Conservation (phyloP, 2,113 vertebrate species). For the Quiscalus mexicanus region DNA sequence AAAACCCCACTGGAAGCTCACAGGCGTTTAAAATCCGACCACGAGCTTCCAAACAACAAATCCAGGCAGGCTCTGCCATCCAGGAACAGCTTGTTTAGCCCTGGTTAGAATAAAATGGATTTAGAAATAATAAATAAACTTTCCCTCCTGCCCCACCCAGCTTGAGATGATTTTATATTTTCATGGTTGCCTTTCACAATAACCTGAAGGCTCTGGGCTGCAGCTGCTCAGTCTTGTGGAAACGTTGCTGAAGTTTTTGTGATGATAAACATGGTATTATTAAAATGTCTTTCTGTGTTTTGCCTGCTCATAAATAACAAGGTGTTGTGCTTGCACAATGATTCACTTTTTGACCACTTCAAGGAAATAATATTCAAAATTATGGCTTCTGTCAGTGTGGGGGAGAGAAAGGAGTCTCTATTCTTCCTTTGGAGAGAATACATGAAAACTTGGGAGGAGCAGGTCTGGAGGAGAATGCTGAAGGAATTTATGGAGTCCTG, state of each 20-base stretch:
- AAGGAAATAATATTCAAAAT: not conserved
- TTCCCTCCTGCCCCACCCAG: not conserved
- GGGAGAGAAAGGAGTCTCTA: not conserved
- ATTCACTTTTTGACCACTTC: not conserved
- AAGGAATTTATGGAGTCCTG: not conserved
- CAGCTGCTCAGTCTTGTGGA: not conserved
- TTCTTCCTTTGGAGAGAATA: not conserved
- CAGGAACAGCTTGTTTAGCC: not conserved
- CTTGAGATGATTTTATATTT: not conserved
- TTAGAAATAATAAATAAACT: conserved; percentile 4
- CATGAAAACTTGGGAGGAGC: not conserved
- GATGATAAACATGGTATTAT: not conserved
- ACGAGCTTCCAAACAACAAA: not conserved
- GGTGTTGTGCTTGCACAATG: not conserved
- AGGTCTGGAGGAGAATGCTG: not conserved
- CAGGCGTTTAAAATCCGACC: not conserved
- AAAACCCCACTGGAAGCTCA: not conserved
- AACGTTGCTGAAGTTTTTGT: not conserved
- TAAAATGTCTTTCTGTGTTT: not conserved
- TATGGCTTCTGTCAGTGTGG: not conserved
- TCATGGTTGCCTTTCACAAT: not conserved
- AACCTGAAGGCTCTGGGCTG: not conserved
- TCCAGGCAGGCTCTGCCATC: conserved; percentile 24
- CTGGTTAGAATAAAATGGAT: not conserved
- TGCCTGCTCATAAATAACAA: not conserved